These are phyloP conservation scores for Perdita meconis DNA, from an alignment of 2,888 invertebrate genomes.

Conservation along the genomic window DNA sequence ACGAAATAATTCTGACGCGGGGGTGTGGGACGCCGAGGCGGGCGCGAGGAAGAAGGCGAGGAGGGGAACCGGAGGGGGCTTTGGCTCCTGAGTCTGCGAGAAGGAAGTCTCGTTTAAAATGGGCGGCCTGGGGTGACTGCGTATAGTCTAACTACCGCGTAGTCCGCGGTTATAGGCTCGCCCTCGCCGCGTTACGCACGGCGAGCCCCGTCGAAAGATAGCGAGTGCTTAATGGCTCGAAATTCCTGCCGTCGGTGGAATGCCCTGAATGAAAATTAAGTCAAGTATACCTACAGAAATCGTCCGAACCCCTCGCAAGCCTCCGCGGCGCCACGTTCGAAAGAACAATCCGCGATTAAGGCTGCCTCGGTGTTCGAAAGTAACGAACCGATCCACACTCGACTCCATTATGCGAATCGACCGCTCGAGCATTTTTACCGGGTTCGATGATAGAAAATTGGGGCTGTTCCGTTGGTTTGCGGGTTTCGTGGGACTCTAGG, in stretches of 20 bases:
- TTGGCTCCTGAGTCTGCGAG: conserved; percentile 55
- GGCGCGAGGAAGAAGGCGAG: conserved; percentile 12
- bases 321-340: conserved; percentile 26
- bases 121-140: conserved; percentile 38
- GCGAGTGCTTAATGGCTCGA: conserved; percentile 82
- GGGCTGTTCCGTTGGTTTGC: background rate
- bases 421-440: too few relatives aligned
- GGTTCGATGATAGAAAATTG: background rate
- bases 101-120: conserved; percentile 66
- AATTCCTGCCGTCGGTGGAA: conserved; percentile 81
- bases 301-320: conserved; percentile 9
- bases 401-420: too few relatives aligned
- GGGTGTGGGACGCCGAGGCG: conserved; percentile 13
- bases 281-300: conserved; percentile 70
- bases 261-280: conserved; percentile 83
- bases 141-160: conserved; percentile 61
- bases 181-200: conserved; percentile 71
- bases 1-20: conserved; percentile 83
- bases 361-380: background rate
- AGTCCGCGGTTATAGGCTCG: conserved; percentile 69
- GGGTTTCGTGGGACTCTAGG: too few relatives aligned
- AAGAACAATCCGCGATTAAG: conserved; percentile 42
- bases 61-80: conserved; percentile 19
- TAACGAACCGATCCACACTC: background rate
- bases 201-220: conserved; percentile 79